Base-by-base conservation (phyloP, 2,797 vertebrate species). In the Chelon auratus region DNA sequence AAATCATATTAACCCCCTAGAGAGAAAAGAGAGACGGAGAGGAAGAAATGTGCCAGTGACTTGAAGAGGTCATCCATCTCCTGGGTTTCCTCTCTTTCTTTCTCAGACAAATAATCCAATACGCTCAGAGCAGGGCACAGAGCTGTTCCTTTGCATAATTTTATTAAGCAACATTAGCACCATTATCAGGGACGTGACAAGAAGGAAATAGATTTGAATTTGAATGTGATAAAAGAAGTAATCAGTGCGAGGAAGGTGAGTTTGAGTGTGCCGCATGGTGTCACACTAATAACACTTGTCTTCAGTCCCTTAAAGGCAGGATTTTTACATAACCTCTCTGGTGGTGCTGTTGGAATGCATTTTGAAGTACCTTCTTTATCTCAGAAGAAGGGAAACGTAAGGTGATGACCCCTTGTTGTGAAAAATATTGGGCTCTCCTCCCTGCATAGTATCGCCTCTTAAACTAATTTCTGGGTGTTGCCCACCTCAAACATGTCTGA, bases 101-200 rank as follows among this genome's bases (percentile, higher is more conserved):
- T 51, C 57, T 62, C 63, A 60, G 73, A 68, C 56, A 53, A 68
- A 80, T 85, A 77, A 84, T 87, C 87, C 37, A 69, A 62, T 80
- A 80, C 76, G 74, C 74, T 81, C 51, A 58, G 63, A 76, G 71
- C 54, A 76, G 64, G 51, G 77, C 72, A 68, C 15, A 50, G 63
- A 64, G 73, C 72, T 75, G 75, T 71, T 77, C 62, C 52, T 82
- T 84, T 81, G 73, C 80, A 83, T 86, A 71, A 89, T 87, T 78
- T 47, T 64, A 91, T 88, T 67, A 77, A 53, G 72, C 60, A 36
- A 66, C 69, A 82, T 88, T 84, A 83, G 72, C 54, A n/a, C 65
- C 13, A 10, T 45, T 59, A 68, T 77, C 37, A 33, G 54, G 43
- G 59, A 74, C 54, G 65, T 82, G 83, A 81, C 80, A 53, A 54